Percentiles rank a stretch among this genome's conserved stretches.
Evolutionary conservation across 2,888 invertebrate genomes (phyloP).

Genomic region (Elmis aenea): DNA sequence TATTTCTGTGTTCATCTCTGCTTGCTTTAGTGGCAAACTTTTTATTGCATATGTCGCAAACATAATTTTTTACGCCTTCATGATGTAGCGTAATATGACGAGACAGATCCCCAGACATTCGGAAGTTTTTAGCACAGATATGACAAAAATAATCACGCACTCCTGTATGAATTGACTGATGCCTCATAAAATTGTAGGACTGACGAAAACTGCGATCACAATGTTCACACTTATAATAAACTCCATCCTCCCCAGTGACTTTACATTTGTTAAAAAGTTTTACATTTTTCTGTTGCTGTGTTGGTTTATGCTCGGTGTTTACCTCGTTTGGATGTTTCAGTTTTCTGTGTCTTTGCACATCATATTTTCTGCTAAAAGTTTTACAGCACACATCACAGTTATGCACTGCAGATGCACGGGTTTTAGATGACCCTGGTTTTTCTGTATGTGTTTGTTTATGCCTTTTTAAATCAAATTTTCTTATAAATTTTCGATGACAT

Average conservation of each 20-base stretch:
- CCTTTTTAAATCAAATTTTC: constrained; percentile 25
- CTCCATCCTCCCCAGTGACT: constrained; percentile 28
- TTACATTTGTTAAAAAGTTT: constrained; percentile 34
- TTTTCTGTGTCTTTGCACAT: constrained; percentile 38
- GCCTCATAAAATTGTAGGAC: constrained; percentile 45
- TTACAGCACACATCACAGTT: constrained; percentile 38
- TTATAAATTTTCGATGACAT: constrained; percentile 27
- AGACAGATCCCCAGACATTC: constrained; percentile 49
- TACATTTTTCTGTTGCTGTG: constrained; percentile 13
- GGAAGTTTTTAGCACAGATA: constrained; percentile 51
- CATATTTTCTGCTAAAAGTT: constrained; percentile 40
- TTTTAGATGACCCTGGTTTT: constrained; percentile 20
- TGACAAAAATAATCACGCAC: constrained; percentile 49
- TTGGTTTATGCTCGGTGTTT: constrained; percentile 10
- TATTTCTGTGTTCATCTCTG: constrained; percentile 49
- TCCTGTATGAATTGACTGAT: constrained; percentile 47
- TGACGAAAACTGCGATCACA: constrained; percentile 44
- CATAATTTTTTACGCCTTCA: constrained; percentile 46
- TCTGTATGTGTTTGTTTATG: constrained; percentile 27
- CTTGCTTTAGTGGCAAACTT: constrained; percentile 50
- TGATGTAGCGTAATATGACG: constrained; percentile 52
- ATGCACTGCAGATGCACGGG: constrained; percentile 23
- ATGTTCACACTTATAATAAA: constrained; percentile 43
- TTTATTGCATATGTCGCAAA: constrained; percentile 48
- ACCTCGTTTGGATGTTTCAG: constrained; percentile 28